phyloP scores from a whole-genome alignment of 2,113 vertebrate species.

The Pampusana beccarii region DNA sequence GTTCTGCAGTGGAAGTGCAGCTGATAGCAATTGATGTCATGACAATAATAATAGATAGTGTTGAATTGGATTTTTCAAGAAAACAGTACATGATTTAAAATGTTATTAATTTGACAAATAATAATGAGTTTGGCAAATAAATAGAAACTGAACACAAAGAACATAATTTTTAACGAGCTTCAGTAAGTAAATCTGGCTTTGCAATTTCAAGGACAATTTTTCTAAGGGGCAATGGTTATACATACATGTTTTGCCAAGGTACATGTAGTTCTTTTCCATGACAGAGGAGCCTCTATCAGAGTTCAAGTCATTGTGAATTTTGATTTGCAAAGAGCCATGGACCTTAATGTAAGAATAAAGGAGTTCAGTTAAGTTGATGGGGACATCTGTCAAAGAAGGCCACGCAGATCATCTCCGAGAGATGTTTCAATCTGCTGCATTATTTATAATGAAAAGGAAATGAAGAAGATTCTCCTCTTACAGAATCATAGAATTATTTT shows the following conservation, averaged over 20 bases:
- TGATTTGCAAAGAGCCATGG: neutral
- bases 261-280: neutral
- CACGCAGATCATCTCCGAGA: neutral
- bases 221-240: neutral
- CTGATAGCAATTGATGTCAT: neutral
- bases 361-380: neutral
- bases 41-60: neutral
- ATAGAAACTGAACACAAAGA: neutral
- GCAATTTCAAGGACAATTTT: neutral
- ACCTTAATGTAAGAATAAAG: neutral
- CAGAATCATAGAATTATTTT: too few species aligned
- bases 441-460: neutral
- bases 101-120: neutral
- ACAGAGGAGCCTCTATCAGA: neutral
- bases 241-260: neutral
- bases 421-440: neutral
- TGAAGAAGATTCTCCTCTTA: neutral
- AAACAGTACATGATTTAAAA: neutral
- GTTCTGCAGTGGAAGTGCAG: neutral
- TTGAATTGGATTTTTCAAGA: conserved; percentile 12
- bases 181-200: neutral
- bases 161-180: neutral
- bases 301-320: neutral
- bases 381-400: neutral
- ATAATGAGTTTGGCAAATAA: neutral